Evolutionary conservation across 2,888 invertebrate species (phyloP).

Genomic region (Heteromyza rotundicornis): DNA sequence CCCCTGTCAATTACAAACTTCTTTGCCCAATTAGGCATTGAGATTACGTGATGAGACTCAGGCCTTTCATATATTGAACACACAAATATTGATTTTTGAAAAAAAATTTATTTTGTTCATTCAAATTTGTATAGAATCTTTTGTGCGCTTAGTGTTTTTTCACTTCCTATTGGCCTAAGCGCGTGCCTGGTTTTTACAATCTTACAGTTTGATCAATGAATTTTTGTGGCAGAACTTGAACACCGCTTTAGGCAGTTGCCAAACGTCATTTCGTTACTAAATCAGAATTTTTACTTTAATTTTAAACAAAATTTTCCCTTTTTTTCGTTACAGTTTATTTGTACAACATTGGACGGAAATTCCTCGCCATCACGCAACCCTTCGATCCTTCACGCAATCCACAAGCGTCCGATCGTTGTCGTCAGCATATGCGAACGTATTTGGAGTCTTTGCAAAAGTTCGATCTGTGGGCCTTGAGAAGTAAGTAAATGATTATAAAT

Average conservation of each 20-base stretch:
- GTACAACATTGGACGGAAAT: constrained; percentile 50
- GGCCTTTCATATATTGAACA: background rate
- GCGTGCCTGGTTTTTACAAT: background rate
- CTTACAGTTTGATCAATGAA: background rate
- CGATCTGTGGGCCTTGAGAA: constrained; percentile 59
- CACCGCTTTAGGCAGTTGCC: background rate
- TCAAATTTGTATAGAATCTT: background rate
- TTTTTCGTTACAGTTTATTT: constrained; percentile 48
- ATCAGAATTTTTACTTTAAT: no score
- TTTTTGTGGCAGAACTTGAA: background rate
- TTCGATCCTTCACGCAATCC: constrained; percentile 56
- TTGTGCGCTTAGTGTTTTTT: background rate
- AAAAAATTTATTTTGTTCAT: background rate
- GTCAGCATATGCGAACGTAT: constrained; percentile 50
- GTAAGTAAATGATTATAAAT: no score
- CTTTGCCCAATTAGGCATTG: no score
- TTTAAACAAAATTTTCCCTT: constrained; percentile 17
- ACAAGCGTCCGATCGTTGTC: constrained; percentile 49
- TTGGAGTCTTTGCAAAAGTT: constrained; percentile 53
- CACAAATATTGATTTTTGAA: background rate
- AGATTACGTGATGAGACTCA: background rate
- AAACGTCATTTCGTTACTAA: no score
- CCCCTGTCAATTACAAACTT: no score
- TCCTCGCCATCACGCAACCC: constrained; percentile 51
- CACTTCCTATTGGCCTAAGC: background rate